Evolutionary conservation across 1,140 invertebrate genomes (phyloP).

Genomic region (Nomia melanderi): DNA sequence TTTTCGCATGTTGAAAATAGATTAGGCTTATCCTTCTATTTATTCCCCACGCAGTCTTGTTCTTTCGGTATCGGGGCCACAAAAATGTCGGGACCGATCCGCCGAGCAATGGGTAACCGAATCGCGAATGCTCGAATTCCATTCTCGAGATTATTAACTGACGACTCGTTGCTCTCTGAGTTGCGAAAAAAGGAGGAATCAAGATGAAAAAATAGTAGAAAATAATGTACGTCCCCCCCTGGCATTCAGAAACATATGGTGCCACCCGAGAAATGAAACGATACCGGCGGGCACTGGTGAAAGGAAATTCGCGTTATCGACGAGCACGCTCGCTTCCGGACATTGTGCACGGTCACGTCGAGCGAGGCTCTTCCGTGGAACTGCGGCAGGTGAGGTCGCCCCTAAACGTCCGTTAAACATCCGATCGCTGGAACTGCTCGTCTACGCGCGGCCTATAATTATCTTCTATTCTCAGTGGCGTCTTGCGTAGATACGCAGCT

Average conservation of each 20-base stretch:
- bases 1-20: constrained; percentile 32
- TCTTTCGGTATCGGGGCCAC: not conserved
- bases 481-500: constrained; percentile 31
- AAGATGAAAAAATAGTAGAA: too few species aligned
- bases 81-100: too few species aligned
- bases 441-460: constrained; percentile 43
- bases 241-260: not conserved
- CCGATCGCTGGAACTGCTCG: constrained; percentile 7
- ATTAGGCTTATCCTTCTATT: constrained; percentile 27
- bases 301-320: constrained; percentile 40
- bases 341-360: constrained; percentile 26
- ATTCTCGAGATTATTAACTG: not conserved
- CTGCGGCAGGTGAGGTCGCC: constrained; percentile 19
- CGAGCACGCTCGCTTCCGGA: constrained; percentile 30
- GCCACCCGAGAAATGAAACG: not conserved
- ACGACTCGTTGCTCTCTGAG: too few species aligned
- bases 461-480: constrained; percentile 33
- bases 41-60: not conserved
- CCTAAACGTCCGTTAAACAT: constrained; percentile 36
- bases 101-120: too few species aligned
- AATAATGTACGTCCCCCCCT: too few species aligned
- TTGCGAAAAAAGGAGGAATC: too few species aligned
- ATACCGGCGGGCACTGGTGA: not conserved
- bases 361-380: not conserved
- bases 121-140: not conserved